Evolutionary conservation across 2,113 vertebrate species (phyloP).

Genomic region (Tragelaphus imberbis): DNA sequence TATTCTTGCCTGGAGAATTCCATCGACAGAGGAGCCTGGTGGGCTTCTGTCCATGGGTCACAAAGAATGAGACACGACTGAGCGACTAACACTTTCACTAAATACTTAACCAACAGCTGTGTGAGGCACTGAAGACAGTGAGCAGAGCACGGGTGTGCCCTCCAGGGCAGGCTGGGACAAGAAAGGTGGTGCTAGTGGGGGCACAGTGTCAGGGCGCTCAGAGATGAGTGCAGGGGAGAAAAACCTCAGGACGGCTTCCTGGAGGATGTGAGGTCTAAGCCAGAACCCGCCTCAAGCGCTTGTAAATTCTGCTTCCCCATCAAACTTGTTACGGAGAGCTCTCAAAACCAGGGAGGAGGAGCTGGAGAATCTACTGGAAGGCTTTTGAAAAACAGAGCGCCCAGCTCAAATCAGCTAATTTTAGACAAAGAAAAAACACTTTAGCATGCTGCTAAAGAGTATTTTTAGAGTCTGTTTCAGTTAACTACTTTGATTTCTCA

Average conservation of each 20-base stretch:
- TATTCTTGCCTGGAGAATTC: neutral
- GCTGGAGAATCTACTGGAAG: neutral
- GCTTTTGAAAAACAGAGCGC: neutral
- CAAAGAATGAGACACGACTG: neutral
- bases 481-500: neutral
- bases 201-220: neutral
- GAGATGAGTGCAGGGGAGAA: neutral
- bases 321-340: neutral
- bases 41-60: neutral
- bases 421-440: constrained; percentile 54
- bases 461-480: constrained; percentile 54
- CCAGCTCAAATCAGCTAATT: constrained; percentile 50
- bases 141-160: neutral
- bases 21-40: neutral
- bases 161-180: neutral
- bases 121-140: neutral
- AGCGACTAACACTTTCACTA: neutral
- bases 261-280: neutral
- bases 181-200: neutral
- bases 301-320: neutral
- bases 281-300: neutral
- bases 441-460: neutral
- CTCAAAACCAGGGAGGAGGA: neutral
- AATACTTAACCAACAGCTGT: neutral
- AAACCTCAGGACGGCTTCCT: neutral